Evolutionary conservation across 1,140 invertebrate species (phyloP).

Genomic region (Apis cerana): DNA sequence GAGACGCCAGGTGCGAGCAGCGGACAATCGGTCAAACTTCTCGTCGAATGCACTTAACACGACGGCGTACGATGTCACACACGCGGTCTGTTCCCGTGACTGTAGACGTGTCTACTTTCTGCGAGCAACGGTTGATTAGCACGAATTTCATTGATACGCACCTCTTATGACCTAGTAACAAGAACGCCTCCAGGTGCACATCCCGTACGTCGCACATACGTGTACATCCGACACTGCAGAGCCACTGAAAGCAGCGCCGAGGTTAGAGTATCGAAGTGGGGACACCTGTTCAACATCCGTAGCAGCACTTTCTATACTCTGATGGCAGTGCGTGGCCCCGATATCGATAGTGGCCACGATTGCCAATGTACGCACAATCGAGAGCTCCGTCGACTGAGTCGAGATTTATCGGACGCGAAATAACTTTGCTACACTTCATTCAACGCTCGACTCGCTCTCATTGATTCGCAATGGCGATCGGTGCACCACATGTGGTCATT

Average conservation of each 20-base stretch:
- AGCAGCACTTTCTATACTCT: slow-evolving; percentile 48
- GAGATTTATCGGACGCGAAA: slow-evolving; percentile 46
- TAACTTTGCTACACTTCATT: slow-evolving; percentile 15
- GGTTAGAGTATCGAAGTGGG: slow-evolving; percentile 56
- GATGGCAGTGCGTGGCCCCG: slow-evolving; percentile 16
- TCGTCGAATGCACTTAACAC: not conserved
- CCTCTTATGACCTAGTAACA: slow-evolving; percentile 60
- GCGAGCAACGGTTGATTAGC: not conserved
- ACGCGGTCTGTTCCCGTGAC: slow-evolving; percentile 25
- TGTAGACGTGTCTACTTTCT: not conserved
- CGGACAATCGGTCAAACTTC: slow-evolving; percentile 19
- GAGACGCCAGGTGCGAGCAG: slow-evolving; percentile 33
- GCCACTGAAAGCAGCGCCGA: slow-evolving; percentile 48
- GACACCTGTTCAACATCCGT: slow-evolving; percentile 62
- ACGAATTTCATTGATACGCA: slow-evolving; percentile 51
- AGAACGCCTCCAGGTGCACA: slow-evolving; percentile 46
- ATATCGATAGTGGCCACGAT: slow-evolving; percentile 36
- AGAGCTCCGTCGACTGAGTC: slow-evolving; percentile 25
- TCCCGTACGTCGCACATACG: slow-evolving; percentile 53
- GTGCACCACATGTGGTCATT: not conserved
- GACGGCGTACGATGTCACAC: not conserved
- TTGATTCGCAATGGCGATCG: slow-evolving; percentile 12
- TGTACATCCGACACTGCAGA: slow-evolving; percentile 49
- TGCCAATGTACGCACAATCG: slow-evolving; percentile 34
- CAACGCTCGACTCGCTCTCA: slow-evolving; percentile 35